These are phyloP conservation scores for Phyllostomus discolor DNA, from an alignment of 2,113 vertebrate genomes.

Conservation along the genomic window DNA sequence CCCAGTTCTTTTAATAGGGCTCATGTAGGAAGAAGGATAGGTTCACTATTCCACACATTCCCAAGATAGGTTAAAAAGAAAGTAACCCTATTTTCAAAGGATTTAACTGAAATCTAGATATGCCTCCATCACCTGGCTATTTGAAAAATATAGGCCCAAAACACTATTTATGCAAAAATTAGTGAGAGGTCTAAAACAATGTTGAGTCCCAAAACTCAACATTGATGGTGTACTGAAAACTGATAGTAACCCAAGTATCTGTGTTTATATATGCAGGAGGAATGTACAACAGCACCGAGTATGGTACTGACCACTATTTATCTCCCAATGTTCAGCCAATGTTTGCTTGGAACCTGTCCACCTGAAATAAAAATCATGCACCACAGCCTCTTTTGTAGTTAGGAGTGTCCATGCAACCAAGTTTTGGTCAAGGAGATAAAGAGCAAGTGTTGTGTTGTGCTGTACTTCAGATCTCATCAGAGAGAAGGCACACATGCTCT, in stretches of 20 bases:
- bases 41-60: background rate
- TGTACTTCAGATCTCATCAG: background rate
- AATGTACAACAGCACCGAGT: background rate
- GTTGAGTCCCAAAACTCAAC: background rate
- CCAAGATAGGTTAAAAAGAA: background rate
- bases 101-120: background rate
- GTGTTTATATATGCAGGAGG: background rate
- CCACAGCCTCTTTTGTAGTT: background rate
- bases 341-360: background rate
- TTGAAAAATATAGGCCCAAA: background rate
- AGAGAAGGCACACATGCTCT: background rate
- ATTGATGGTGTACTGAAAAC: background rate
- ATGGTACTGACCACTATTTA: background rate
- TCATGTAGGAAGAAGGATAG: background rate
- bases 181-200: background rate
- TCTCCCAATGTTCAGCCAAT: background rate
- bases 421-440: background rate
- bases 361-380: background rate
- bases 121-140: background rate
- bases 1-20: background rate
- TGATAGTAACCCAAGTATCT: background rate
- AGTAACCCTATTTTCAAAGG: background rate
- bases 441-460: background rate
- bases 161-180: background rate
- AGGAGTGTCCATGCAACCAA: background rate